Conservation (phyloP, 1,140 invertebrate species). For the Drosophila fuyamai region DNA sequence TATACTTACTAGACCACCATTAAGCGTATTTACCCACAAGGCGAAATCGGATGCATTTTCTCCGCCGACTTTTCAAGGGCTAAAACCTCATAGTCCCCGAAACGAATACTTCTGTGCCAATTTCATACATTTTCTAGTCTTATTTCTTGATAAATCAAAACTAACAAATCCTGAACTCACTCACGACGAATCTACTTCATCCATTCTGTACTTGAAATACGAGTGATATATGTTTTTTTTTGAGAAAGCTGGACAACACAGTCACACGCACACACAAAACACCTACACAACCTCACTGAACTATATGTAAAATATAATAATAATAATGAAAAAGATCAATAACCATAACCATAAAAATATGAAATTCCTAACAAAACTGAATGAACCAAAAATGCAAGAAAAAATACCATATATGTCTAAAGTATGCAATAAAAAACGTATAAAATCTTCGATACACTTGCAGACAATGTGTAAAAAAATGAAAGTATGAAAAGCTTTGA, state of each 20-base stretch:
- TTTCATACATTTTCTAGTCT: constrained; percentile 34
- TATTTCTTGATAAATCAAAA: constrained; percentile 13
- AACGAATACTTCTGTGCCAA: constrained; percentile 34
- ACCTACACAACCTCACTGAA: constrained; percentile 13
- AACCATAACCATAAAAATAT: constrained; percentile 31
- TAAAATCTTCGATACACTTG: constrained; percentile 77
- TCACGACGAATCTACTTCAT: background rate
- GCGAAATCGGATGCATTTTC: background rate
- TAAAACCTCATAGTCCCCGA: constrained; percentile 1
- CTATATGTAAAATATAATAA: constrained; percentile 50
- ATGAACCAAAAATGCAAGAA: constrained; percentile 41
- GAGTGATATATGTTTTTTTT: background rate
- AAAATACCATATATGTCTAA: constrained; percentile 31
- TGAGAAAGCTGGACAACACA: constrained; percentile 13
- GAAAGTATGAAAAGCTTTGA: constrained; percentile 58
- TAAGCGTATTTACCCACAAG: background rate
- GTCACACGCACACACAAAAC: constrained; percentile 11
- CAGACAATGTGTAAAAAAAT: constrained; percentile 84
- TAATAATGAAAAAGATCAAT: constrained; percentile 39
- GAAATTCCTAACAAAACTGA: constrained; percentile 18
- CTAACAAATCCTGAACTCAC: background rate
- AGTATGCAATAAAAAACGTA: constrained; percentile 41
- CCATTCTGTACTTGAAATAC: background rate
- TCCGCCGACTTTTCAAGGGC: background rate
- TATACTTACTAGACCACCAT: background rate